These are phyloP conservation scores for Anoplius nigerrimus DNA, from an alignment of 2,888 invertebrate species.

Conservation along the genomic window DNA sequence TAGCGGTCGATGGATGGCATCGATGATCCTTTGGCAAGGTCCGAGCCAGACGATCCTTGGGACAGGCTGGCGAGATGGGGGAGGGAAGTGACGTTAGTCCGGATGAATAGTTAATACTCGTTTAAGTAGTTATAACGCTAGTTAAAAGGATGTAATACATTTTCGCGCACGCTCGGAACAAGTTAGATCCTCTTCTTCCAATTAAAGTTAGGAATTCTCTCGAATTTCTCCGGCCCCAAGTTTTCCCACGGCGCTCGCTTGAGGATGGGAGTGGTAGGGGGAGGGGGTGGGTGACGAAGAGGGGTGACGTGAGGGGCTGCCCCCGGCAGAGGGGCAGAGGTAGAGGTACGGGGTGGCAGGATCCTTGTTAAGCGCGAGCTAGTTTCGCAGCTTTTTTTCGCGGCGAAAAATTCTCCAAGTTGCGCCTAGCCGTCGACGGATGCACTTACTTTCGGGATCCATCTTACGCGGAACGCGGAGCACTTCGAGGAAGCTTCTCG, in stretches of 20 bases:
- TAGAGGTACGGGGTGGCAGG: slow-evolving; percentile 43
- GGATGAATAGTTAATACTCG: slow-evolving; percentile 40
- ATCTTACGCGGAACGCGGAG: not conserved
- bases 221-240: slow-evolving; percentile 31
- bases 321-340: not conserved
- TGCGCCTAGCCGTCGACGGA: slow-evolving; percentile 34
- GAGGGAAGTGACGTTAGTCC: slow-evolving; percentile 29
- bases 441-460: not conserved
- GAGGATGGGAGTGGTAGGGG: slow-evolving; percentile 8
- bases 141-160: slow-evolving; percentile 42
- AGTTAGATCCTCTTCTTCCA: slow-evolving; percentile 45
- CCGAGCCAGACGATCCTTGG: too few species aligned
- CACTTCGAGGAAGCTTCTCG: not conserved
- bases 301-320: too few species aligned
- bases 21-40: too few species aligned
- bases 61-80: not conserved
- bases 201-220: slow-evolving; percentile 50
- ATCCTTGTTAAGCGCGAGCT: slow-evolving; percentile 16
- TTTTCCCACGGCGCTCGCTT: slow-evolving; percentile 3
- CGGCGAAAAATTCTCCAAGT: slow-evolving; percentile 18
- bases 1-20: too few species aligned
- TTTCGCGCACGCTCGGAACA: slow-evolving; percentile 30
- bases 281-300: slow-evolving; percentile 45
- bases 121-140: slow-evolving; percentile 48
- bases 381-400: slow-evolving; percentile 17